Base-by-base conservation (phyloP, 2,113 vertebrate genomes). In the Picathartes gymnocephalus region DNA sequence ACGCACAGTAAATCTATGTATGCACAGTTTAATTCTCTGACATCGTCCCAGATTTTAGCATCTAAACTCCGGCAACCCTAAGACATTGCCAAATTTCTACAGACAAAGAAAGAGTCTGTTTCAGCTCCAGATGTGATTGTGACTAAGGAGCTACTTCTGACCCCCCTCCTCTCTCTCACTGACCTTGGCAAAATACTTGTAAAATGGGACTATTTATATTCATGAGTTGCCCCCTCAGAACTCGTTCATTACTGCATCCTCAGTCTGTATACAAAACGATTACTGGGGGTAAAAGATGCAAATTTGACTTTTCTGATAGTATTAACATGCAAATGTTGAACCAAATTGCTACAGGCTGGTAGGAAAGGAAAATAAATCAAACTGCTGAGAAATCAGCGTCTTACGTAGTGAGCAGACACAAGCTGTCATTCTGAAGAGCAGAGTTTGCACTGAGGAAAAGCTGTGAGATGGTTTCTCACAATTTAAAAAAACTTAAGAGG, bases 171-270 rank as follows among this genome's bases (percentile, higher is more conserved):
- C 69, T 88, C 79, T 93, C 72, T 30, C 64, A 33, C 8, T 88
- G 96, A 95, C 94, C 92, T 97, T 92, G 76, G 76, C 86, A 94
- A 95, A 96, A 94, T 56, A 89, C 91, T 93, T 91, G 76, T 89
- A 92, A 97, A 97, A 95, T 74, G 44, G 77, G 37, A 78, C 83
- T 95, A 79, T 86, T 94, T 93, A 95, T 88, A 93, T 90, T 92
- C 60, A 83, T 71, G 82, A 78, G 44, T 10, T 88, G 76, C 60
- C 71, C 47, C 83, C 93, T 83, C 88, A 81, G 93, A 92, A 58
- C 47, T 88, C 27, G 58, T 44, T 83, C 76, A 50, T 74, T 86
- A 93, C 86, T 58, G 82, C 64, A 90, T 66, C 86, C 74, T 80
- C 76, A 66, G 69, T 27, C 95, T 83, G 71, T 72, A 58, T 6